Evolutionary conservation across 2,888 invertebrate genomes (phyloP).

Genomic region (Lasioglossum lativentre): DNA sequence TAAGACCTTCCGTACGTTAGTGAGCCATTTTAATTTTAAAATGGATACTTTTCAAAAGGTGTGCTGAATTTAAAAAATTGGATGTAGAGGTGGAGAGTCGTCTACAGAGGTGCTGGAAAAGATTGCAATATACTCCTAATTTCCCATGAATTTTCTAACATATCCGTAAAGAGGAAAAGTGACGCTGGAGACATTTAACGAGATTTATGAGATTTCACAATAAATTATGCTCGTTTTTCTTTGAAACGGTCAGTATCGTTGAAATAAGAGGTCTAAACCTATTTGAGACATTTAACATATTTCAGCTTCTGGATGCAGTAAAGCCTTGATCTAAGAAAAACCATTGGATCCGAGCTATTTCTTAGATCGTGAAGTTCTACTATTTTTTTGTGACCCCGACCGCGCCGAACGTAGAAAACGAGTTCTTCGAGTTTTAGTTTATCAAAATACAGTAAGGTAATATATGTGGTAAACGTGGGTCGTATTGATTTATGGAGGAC

Average conservation of each 20-base stretch:
- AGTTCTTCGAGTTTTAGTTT: background rate
- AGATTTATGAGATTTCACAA: background rate
- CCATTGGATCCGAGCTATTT: too few species aligned
- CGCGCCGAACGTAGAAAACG: too few species aligned
- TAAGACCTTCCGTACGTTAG: background rate
- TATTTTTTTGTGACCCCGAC: too few species aligned
- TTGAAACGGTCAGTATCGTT: background rate
- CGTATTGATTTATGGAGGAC: background rate
- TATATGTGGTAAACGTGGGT: background rate
- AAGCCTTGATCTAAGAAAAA: too few species aligned
- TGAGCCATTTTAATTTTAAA: conserved; percentile 16
- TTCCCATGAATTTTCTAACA: background rate
- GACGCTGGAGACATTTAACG: conserved; percentile 17
- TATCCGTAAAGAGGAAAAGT: background rate
- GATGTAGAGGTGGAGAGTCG: background rate
- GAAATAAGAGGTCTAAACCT: too few species aligned
- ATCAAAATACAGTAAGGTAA: background rate
- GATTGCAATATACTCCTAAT: background rate
- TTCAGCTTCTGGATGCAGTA: too few species aligned
- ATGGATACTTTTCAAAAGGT: background rate
- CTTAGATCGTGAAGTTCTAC: too few species aligned
- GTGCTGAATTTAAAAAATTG: background rate
- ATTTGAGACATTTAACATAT: too few species aligned
- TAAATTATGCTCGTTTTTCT: background rate
- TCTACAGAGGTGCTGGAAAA: background rate